These are phyloP conservation scores for Alfaro cultratus DNA, from an alignment of 2,797 vertebrate species.

Conservation along the genomic window DNA sequence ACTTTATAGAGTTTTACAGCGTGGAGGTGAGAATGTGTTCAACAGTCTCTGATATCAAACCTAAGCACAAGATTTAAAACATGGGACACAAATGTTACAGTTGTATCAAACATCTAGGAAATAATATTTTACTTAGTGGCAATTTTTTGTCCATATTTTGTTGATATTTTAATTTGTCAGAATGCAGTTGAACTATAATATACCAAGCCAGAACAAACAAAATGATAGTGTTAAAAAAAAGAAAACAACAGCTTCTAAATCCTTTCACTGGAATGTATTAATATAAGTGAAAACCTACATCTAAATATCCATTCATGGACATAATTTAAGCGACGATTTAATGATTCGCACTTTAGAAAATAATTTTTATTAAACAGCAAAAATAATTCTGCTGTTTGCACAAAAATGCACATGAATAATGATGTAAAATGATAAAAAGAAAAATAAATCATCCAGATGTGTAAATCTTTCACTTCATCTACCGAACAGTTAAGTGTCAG, in stretches of 20 bases:
- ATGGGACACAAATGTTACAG: neutral
- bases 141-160: neutral
- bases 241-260: neutral
- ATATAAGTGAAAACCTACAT: neutral
- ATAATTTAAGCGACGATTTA: neutral
- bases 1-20: neutral
- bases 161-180: neutral
- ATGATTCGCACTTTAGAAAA: neutral
- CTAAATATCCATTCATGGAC: neutral
- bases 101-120: too few species aligned
- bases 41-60: neutral
- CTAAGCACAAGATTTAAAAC: neutral
- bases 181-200: neutral
- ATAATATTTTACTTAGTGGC: too few species aligned
- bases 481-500: neutral
- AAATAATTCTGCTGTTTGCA: neutral
- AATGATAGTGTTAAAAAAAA: neutral
- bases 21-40: neutral
- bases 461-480: neutral
- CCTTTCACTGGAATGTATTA: neutral
- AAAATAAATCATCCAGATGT: neutral
- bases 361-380: neutral
- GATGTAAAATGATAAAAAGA: neutral
- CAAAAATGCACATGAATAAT: neutral
- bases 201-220: neutral